A percentile compares a stretch with the other conserved stretches of the same genome.
These are phyloP conservation scores for Cottus gobio DNA, from an alignment of 2,113 vertebrate genomes.

Conservation along the genomic window DNA sequence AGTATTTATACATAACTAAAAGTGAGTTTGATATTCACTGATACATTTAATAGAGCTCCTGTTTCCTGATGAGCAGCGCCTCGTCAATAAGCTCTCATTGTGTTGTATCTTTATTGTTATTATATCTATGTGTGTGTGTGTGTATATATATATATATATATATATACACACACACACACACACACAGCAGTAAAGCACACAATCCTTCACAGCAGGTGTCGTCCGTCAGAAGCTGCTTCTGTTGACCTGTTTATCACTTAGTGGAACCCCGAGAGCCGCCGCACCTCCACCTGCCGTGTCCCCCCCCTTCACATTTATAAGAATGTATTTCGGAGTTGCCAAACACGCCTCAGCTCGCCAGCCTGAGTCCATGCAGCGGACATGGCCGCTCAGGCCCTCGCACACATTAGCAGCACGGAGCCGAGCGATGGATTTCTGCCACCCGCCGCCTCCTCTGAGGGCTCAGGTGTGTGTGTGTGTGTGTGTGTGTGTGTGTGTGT, in stretches of 20 bases:
- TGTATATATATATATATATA: no score
- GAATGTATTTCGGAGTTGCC: constrained; percentile 65
- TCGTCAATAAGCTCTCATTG: no score
- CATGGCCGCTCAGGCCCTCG: constrained; percentile 59
- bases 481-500: constrained; percentile 17
- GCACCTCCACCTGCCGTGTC: constrained; percentile 18
- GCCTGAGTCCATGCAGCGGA: constrained; percentile 45
- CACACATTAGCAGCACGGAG: constrained; percentile 63
- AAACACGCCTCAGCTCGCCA: constrained; percentile 50
- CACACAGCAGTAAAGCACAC: no score
- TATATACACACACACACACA: no score
- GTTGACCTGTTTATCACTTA: constrained; percentile 76
- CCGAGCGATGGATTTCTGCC: constrained; percentile 68
- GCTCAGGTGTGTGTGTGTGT: constrained; percentile 78
- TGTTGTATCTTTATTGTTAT: no score
- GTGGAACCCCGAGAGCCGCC: constrained; percentile 46
- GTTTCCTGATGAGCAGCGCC: no score
- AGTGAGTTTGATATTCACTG: no score
- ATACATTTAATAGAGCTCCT: no score
- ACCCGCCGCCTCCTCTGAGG: constrained; percentile 84
- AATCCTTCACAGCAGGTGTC: constrained; percentile 31
- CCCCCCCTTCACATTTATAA: constrained; percentile 53
- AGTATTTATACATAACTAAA: no score
- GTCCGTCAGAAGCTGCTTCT: constrained; percentile 52
- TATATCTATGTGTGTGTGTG: no score